Evolutionary conservation across 2,888 invertebrate species (phyloP).

Genomic region (Augiades crinisus): DNA sequence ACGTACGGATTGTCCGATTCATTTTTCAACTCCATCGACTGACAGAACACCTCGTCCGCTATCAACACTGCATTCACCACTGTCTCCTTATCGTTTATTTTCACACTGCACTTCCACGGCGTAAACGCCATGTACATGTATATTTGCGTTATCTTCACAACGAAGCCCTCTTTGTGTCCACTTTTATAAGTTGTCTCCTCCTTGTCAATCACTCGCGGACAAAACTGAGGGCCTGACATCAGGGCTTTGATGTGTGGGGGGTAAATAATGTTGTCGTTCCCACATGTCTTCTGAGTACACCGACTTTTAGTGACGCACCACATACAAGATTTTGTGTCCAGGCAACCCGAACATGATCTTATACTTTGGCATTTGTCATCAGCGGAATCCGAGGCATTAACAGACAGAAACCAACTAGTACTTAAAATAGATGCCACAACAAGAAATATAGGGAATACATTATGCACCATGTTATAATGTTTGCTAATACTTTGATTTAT

Average conservation of each 20-base stretch:
- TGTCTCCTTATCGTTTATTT: constrained; percentile 41
- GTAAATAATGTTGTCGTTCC: constrained; percentile 64
- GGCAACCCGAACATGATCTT: constrained; percentile 53
- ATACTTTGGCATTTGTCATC: constrained; percentile 36
- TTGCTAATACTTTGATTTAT: not conserved
- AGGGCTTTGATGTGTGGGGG: constrained; percentile 50
- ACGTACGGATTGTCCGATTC: constrained; percentile 44
- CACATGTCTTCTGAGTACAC: constrained; percentile 60
- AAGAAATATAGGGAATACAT: not conserved
- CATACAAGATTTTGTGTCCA: constrained; percentile 49
- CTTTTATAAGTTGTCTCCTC: constrained; percentile 48
- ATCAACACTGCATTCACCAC: constrained; percentile 47
- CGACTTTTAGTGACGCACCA: constrained; percentile 67
- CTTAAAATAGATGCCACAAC: not conserved
- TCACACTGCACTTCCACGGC: constrained; percentile 59
- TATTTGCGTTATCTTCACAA: constrained; percentile 61
- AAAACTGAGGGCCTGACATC: constrained; percentile 59
- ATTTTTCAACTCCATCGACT: constrained; percentile 49
- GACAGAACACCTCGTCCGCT: constrained; percentile 55
- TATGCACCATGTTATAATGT: constrained; percentile 5
- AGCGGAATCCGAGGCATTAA: not conserved
- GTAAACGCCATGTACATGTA: constrained; percentile 67
- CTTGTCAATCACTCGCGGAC: constrained; percentile 52
- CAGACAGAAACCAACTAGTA: not conserved
- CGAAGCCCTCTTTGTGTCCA: constrained; percentile 47